phyloP scores from a whole-genome alignment of 2,113 vertebrate genomes.

The Morone saxatilis region DNA sequence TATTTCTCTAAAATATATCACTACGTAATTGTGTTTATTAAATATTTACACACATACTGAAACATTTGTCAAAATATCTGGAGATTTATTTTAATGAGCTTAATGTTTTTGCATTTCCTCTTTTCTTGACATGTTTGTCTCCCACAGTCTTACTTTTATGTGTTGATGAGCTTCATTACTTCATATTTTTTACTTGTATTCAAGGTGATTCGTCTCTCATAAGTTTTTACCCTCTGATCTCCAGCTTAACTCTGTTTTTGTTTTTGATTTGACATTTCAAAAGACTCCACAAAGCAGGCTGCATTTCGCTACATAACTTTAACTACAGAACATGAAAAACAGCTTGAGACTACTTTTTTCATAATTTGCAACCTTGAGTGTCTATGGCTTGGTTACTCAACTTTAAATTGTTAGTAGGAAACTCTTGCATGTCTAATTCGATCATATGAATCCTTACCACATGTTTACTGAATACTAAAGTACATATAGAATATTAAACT shows the following conservation, averaged over 20 bases:
- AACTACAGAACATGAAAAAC: not conserved
- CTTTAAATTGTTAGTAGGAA: not conserved
- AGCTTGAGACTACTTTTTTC: not conserved
- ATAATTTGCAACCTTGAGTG: not conserved
- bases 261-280: constrained; percentile 25
- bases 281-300: not conserved
- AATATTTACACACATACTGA: not conserved
- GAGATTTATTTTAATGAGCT: constrained; percentile 9
- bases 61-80: not conserved
- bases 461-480: not conserved
- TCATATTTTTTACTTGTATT: constrained; percentile 1
- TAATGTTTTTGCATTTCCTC: not conserved
- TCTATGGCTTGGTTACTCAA: not conserved
- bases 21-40: not conserved
- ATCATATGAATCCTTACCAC: not conserved
- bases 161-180: constrained; percentile 19
- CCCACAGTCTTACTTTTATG: not conserved
- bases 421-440: not conserved
- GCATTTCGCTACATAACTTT: not conserved
- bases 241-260: not conserved
- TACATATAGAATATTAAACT: not conserved
- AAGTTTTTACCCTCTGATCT: constrained; percentile 10
- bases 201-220: not conserved
- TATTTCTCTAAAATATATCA: too few species aligned
- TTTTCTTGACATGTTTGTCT: not conserved